Percentiles rank a stretch among this genome's conserved stretches.
Evolutionary conservation across 2,797 vertebrate species (phyloP).

Genomic region (Leptoclinus maculatus): DNA sequence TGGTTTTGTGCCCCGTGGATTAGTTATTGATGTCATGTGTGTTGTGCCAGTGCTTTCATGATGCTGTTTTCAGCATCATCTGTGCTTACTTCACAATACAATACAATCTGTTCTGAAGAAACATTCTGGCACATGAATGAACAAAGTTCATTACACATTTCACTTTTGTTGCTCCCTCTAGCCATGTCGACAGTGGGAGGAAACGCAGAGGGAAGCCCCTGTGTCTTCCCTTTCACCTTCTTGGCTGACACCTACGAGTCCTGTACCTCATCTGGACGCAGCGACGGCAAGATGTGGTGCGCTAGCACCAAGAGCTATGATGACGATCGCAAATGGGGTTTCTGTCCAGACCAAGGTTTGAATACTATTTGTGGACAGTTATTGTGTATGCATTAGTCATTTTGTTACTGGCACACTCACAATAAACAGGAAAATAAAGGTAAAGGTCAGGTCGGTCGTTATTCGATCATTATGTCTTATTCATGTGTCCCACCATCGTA

Average conservation of each 20-base stretch:
- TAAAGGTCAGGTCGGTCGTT: neutral
- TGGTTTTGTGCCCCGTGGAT: slow-evolving; percentile 59
- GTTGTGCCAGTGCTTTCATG: slow-evolving; percentile 63
- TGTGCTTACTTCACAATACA: slow-evolving; percentile 48
- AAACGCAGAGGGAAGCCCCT: slow-evolving; percentile 93
- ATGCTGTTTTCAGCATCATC: slow-evolving; percentile 50
- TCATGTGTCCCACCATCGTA: neutral
- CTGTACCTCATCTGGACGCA: slow-evolving; percentile 92
- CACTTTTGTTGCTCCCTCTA: slow-evolving; percentile 62
- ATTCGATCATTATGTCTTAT: neutral
- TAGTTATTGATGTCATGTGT: slow-evolving; percentile 62
- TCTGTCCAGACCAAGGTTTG: slow-evolving; percentile 97
- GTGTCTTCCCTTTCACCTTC: slow-evolving; percentile 95
- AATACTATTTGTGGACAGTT: neutral
- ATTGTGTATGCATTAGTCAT: neutral
- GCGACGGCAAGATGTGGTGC: slow-evolving; percentile 95
- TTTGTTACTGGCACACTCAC: neutral
- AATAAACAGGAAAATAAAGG: slow-evolving; percentile 1
- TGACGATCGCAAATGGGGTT: slow-evolving; percentile 98
- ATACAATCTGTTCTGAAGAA: slow-evolving; percentile 27
- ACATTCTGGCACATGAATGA: slow-evolving; percentile 32
- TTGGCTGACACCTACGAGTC: slow-evolving; percentile 90
- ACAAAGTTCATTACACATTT: neutral
- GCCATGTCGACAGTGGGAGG: slow-evolving; percentile 97
- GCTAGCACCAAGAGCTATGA: slow-evolving; percentile 91